Evolutionary conservation across 2,113 vertebrate species (phyloP), one percentile per base, ranked within the genome.

Genomic region (Thymallus thymallus): DNA sequence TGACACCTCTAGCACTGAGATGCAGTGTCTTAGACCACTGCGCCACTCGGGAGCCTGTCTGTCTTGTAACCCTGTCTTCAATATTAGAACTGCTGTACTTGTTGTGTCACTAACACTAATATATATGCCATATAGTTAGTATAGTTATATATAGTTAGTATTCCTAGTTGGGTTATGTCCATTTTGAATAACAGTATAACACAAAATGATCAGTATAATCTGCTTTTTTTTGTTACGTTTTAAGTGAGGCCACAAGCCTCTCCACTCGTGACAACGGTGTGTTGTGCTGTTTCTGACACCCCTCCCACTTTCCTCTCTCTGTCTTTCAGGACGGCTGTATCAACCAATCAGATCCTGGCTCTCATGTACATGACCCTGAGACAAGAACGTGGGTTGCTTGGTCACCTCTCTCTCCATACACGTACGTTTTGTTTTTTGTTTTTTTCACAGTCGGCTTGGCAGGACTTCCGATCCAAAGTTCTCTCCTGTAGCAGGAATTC

Each of bases 381-480:
- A 82, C 97, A 98, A 77, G 95, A 95, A 83, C 97, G 99, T 70
- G 97, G 99, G 88, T 99, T 97, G 29, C 88, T 98, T 3, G 98
- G 98, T 90, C 95, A 97, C 1, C 93, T 99, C 35, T 98, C 98
- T 98, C 98, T 23, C 94, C 96, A 0, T 98, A 98, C 90, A 98
- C 97, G 98, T 99, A 94, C 97, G 97, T 89, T 61, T 67, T 7
- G 30, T 23, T 18, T 14, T 9, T 1, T 65, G 13, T 64, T 30
- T 32, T 30, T 41, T 20, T 35, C 6, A 35, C 1, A 20, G 64
- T 16, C 5, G 1, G 29, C 24, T 73, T 77, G 69, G 71, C 62
- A 79, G 62, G 12, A 24, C 7, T 46, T 72, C 41, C 4, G 0
- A 71, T 80, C 75, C 77, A 77, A 76, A 88, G 74, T 65, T 83